Evolutionary conservation across 2,888 invertebrate genomes (phyloP).

Genomic region (Lapara coniferarum): DNA sequence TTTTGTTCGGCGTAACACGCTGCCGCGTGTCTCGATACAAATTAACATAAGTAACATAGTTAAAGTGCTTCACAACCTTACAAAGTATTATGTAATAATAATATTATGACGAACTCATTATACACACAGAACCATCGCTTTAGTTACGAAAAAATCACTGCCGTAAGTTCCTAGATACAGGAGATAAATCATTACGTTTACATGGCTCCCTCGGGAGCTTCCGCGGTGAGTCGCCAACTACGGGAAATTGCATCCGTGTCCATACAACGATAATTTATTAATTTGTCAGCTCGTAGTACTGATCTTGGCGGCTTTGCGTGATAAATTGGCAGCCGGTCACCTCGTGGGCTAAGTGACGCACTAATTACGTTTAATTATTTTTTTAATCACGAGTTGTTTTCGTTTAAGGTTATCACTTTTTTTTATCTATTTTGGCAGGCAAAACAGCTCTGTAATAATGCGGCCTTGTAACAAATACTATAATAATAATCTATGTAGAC

Average conservation of each 20-base stretch:
- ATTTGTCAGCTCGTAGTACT: slow-evolving; percentile 49
- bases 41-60: too few species aligned
- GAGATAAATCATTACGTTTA: slow-evolving; percentile 33
- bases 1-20: too few species aligned
- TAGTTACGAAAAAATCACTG: neutral
- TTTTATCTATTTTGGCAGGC: neutral
- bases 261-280: slow-evolving; percentile 57
- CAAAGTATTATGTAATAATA: too few species aligned
- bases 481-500: too few species aligned
- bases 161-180: neutral
- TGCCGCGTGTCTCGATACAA: too few species aligned
- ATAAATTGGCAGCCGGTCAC: slow-evolving; percentile 14
- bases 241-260: slow-evolving; percentile 58
- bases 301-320: slow-evolving; percentile 15
- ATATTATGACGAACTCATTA: too few species aligned
- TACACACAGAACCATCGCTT: neutral
- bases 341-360: neutral
- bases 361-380: neutral
- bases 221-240: slow-evolving; percentile 41
- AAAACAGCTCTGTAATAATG: too few species aligned
- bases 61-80: too few species aligned
- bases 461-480: too few species aligned
- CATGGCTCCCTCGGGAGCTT: slow-evolving; percentile 40
- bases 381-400: neutral
- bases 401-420: neutral